phyloP scores from a whole-genome alignment of 1,140 invertebrate species.

The Chrysoperla carnea region DNA sequence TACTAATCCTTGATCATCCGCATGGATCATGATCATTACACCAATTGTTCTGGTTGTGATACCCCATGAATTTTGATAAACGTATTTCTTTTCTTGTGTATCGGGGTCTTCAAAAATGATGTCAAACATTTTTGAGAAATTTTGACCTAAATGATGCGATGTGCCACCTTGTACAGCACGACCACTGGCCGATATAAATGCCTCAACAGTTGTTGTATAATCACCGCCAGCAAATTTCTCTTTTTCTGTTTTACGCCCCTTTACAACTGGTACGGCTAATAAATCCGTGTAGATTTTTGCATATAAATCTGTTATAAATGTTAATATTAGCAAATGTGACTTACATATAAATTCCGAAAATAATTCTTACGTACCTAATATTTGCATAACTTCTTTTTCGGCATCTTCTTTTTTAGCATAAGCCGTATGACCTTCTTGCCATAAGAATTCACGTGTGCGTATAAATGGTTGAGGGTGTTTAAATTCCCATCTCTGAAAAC shows the following conservation, averaged over 20 bases:
- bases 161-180: slow-evolving; percentile 92
- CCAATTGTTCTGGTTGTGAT: slow-evolving; percentile 91
- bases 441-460: slow-evolving; percentile 93
- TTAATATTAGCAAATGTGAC: neutral
- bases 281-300: slow-evolving; percentile 78
- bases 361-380: slow-evolving; percentile 32
- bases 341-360: neutral
- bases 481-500: slow-evolving; percentile 89
- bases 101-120: slow-evolving; percentile 87
- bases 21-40: slow-evolving; percentile 93
- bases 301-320: slow-evolving; percentile 51
- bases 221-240: slow-evolving; percentile 99
- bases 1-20: slow-evolving; percentile 91
- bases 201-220: slow-evolving; percentile 95
- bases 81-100: slow-evolving; percentile 75
- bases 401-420: slow-evolving; percentile 73
- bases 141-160: slow-evolving; percentile 96
- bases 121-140: slow-evolving; percentile 99
- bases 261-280: slow-evolving; percentile 87
- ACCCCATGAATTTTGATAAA: slow-evolving; percentile 98
- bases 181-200: slow-evolving; percentile 86
- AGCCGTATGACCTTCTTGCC: slow-evolving; percentile 99
- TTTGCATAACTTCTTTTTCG: slow-evolving; percentile 66
- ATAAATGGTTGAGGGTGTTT: slow-evolving; percentile 99
- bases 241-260: slow-evolving; percentile 94